Evolutionary conservation across 2,888 invertebrate genomes (phyloP).

Genomic region (Chirona hameri): DNA sequence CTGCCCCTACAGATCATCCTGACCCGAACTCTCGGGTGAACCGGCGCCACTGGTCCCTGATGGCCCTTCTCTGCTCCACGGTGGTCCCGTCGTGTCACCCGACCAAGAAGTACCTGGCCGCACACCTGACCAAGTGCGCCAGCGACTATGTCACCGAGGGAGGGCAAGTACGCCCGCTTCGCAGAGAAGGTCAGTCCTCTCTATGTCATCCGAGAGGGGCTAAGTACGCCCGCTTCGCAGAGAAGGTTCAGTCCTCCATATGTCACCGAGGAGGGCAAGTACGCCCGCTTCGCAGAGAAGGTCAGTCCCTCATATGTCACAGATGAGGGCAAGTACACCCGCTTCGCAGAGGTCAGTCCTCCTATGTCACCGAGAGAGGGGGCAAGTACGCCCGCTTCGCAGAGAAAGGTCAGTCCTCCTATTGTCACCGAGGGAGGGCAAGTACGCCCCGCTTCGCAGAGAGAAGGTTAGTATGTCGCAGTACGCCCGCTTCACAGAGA

Average conservation of each 20-base stretch:
- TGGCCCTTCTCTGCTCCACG: conserved; percentile 74
- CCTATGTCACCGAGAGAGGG: too few relatives aligned
- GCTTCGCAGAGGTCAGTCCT: too few relatives aligned
- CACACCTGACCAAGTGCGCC: conserved; percentile 83
- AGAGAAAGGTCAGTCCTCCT: conserved; percentile 67
- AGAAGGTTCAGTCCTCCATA: too few relatives aligned
- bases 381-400: too few relatives aligned
- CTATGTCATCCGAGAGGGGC: too few relatives aligned
- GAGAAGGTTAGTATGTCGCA: too few relatives aligned
- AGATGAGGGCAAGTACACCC: too few relatives aligned
- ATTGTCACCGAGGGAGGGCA: too few relatives aligned
- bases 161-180: conserved; percentile 89
- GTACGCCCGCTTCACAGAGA: too few relatives aligned
- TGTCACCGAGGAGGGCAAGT: conserved; percentile 94
- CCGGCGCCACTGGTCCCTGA: conserved; percentile 85
- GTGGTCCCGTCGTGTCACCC: conserved; percentile 82
- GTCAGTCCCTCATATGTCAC: too few relatives aligned
- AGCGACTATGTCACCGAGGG: conserved; percentile 82
- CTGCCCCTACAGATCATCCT: conserved; percentile 55
- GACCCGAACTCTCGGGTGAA: conserved; percentile 84
- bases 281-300: conserved; percentile 87
- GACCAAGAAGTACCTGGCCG: conserved; percentile 77
- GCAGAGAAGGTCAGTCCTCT: conserved; percentile 72
- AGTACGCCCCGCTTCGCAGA: too few relatives aligned
- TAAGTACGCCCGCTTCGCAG: too few relatives aligned